phyloP scores from a whole-genome alignment of 2,888 invertebrate species.

The Drosophila neoperkinsi region DNA sequence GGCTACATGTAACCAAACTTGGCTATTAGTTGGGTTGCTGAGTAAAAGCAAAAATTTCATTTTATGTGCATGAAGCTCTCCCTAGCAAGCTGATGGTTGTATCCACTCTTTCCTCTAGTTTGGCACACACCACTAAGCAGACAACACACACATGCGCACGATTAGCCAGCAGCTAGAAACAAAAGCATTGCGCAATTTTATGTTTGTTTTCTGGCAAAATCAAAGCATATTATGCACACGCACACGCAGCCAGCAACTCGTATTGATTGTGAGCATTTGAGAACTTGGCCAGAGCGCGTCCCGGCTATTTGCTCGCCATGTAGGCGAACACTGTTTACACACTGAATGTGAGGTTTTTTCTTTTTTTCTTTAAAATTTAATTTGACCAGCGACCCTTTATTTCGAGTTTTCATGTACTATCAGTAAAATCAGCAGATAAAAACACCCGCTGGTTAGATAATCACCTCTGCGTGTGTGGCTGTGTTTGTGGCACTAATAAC shows the following conservation, averaged over 20 bases:
- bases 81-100: conserved; percentile 15
- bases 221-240: conserved; percentile 69
- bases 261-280: conserved; percentile 42
- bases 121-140: conserved; percentile 1
- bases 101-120: conserved; percentile 7
- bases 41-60: conserved; percentile 40
- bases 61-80: conserved; percentile 37
- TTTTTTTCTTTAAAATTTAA: conserved; percentile 42
- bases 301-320: conserved; percentile 22
- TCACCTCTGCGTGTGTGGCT: conserved; percentile 5
- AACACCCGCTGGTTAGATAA: conserved; percentile 28
- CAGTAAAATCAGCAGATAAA: conserved; percentile 37
- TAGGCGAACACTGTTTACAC: conserved; percentile 4
- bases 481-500: conserved; percentile 46
- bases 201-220: conserved; percentile 63
- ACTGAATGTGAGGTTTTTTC: neutral
- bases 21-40: conserved; percentile 3
- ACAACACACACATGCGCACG: conserved; percentile 16
- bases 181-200: conserved; percentile 64
- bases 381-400: conserved; percentile 2
- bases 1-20: conserved; percentile 1
- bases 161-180: conserved; percentile 45
- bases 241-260: conserved; percentile 48
- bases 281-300: conserved; percentile 2
- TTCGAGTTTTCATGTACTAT: conserved; percentile 5